Percentiles rank a stretch among this genome's conserved stretches.
Conservation (phyloP, 2,113 vertebrate genomes). For the Lanius ludovicianus region DNA sequence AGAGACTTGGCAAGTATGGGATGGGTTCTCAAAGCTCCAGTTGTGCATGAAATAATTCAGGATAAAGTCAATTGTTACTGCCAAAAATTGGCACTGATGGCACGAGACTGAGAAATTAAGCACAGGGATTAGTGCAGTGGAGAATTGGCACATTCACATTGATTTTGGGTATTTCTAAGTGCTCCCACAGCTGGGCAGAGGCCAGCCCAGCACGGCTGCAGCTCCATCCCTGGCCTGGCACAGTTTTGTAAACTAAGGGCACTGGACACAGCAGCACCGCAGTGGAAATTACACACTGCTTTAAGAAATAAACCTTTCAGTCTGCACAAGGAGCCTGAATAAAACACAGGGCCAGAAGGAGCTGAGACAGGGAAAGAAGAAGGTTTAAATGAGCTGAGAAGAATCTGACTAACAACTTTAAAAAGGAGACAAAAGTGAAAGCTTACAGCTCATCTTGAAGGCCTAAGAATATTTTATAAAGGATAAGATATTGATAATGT, state of each 20-base stretch:
- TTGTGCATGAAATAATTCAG: not conserved
- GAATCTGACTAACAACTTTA: not conserved
- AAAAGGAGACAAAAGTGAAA: not conserved
- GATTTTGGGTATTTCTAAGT: not conserved
- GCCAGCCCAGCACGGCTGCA: not conserved
- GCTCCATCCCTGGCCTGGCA: not conserved
- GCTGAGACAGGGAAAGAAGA: not conserved
- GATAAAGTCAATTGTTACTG: not conserved
- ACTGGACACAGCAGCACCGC: not conserved
- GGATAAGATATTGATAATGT: not conserved
- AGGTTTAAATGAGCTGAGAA: not conserved
- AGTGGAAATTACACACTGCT: not conserved
- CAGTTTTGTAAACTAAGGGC: not conserved
- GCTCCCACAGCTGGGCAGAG: not conserved
- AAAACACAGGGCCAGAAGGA: not conserved
- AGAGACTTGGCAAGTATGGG: not conserved
- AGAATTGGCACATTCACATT: not conserved
- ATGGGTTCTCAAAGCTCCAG: not conserved
- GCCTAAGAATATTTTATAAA: not conserved
- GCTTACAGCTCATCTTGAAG: not conserved
- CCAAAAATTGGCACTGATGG: not conserved
- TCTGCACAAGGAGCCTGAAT: not conserved
- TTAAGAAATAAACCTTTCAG: not conserved
- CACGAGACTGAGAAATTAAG: not conserved
- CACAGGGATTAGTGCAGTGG: not conserved